phyloP scores from a whole-genome alignment of 2,888 invertebrate species.

The Patella pellucida region DNA sequence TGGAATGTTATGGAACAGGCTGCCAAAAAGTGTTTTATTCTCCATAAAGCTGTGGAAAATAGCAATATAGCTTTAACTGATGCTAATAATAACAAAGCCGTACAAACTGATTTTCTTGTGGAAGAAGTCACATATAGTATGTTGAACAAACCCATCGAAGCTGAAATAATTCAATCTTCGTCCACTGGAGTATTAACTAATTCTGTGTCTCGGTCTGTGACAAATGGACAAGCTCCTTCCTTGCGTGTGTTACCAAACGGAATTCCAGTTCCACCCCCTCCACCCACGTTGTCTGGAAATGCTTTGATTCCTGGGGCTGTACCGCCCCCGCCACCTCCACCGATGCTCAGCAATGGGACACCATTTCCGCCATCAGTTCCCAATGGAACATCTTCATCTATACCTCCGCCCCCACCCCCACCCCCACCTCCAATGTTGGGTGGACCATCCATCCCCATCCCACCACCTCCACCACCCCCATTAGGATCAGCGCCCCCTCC shows the following conservation, averaged over 20 bases:
- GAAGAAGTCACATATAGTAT: constrained; percentile 10
- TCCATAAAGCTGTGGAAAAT: constrained; percentile 31
- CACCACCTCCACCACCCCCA: constrained; percentile 44
- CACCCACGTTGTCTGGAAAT: constrained; percentile 45
- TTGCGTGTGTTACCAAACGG: neutral
- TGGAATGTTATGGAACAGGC: constrained; percentile 94
- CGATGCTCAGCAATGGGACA: constrained; percentile 47
- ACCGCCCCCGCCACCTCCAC: constrained; percentile 63
- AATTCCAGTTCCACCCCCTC: constrained; percentile 37
- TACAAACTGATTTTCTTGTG: constrained; percentile 34
- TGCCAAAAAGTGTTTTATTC: constrained; percentile 72
- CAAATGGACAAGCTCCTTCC: constrained; percentile 11
- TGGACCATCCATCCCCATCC: constrained; percentile 55
- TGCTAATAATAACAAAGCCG: constrained; percentile 21
- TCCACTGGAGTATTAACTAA: neutral
- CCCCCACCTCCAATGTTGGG: constrained; percentile 68
- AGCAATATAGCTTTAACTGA: neutral
- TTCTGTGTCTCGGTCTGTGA: neutral
- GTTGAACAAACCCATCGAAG: neutral
- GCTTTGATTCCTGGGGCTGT: constrained; percentile 65
- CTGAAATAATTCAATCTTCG: neutral
- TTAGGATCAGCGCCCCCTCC: constrained; percentile 32
- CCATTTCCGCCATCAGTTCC: constrained; percentile 31
- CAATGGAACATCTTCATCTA: constrained; percentile 30
- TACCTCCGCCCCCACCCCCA: constrained; percentile 61